Evolutionary conservation across 2,797 vertebrate species (phyloP).

Genomic region (Channallabes apus): DNA sequence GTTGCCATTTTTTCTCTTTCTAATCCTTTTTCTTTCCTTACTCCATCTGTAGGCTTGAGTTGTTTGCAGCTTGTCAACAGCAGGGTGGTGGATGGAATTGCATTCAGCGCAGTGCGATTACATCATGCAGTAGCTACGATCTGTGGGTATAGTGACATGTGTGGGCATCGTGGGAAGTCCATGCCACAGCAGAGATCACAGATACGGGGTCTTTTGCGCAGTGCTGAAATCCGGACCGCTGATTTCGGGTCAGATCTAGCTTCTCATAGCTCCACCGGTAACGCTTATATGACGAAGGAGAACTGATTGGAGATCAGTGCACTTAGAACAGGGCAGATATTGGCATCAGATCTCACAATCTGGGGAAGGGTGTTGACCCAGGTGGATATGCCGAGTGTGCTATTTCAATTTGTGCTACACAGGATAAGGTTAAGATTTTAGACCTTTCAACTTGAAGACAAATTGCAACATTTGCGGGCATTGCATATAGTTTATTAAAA

Average conservation of each 20-base stretch:
- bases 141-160: slow-evolving; percentile 47
- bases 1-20: slow-evolving; percentile 36
- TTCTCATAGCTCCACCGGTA: not conserved
- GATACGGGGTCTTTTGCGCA: slow-evolving; percentile 4
- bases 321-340: not conserved
- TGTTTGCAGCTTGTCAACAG: slow-evolving; percentile 50
- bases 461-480: not conserved
- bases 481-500: not conserved
- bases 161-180: slow-evolving; percentile 54
- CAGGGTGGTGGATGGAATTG: slow-evolving; percentile 41
- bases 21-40: slow-evolving; percentile 11
- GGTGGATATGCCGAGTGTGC: not conserved
- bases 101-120: slow-evolving; percentile 48
- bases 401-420: not conserved
- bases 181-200: slow-evolving; percentile 21
- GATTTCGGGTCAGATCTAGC: slow-evolving; percentile 1
- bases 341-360: slow-evolving; percentile 8
- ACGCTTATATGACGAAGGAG: not conserved
- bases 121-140: slow-evolving; percentile 51
- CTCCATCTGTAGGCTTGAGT: slow-evolving; percentile 19
- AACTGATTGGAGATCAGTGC: slow-evolving; percentile 9
- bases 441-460: not conserved
- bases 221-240: slow-evolving; percentile 2
- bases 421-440: slow-evolving; percentile 14
- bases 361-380: not conserved